These are phyloP conservation scores for Conus canariensis DNA, from an alignment of 2,888 invertebrate species.

Conservation along the genomic window DNA sequence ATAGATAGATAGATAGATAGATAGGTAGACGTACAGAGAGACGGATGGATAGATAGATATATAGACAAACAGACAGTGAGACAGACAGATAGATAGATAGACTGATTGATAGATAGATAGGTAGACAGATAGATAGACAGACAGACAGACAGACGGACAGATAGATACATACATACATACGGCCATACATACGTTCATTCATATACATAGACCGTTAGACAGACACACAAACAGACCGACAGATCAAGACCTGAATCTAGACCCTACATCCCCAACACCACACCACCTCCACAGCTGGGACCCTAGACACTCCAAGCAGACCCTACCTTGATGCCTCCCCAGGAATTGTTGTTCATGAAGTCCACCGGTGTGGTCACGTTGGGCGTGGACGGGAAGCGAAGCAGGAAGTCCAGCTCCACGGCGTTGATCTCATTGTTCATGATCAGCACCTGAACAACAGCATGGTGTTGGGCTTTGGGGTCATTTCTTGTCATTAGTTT, in stretches of 20 bases:
- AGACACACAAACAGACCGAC: neutral
- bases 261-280: neutral
- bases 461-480: no score
- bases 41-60: neutral
- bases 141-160: neutral
- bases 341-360: slow-evolving; percentile 93
- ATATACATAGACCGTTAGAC: neutral
- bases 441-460: slow-evolving; percentile 85
- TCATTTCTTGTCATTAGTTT: no score
- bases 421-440: slow-evolving; percentile 92
- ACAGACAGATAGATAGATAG: neutral
- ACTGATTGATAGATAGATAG: no score
- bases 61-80: neutral
- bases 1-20: neutral
- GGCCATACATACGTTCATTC: no score
- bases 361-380: slow-evolving; percentile 97
- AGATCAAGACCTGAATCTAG: neutral
- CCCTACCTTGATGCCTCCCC: slow-evolving; percentile 92
- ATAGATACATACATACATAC: no score
- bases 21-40: neutral
- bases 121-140: no score
- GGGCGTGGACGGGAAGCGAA: slow-evolving; percentile 94
- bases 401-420: slow-evolving; percentile 92
- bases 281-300: neutral
- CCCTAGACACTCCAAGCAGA: no score